Percentiles rank a stretch among this genome's conserved stretches.
Conservation (phyloP, 2,113 vertebrate species). For the Oophaga pumilio region DNA sequence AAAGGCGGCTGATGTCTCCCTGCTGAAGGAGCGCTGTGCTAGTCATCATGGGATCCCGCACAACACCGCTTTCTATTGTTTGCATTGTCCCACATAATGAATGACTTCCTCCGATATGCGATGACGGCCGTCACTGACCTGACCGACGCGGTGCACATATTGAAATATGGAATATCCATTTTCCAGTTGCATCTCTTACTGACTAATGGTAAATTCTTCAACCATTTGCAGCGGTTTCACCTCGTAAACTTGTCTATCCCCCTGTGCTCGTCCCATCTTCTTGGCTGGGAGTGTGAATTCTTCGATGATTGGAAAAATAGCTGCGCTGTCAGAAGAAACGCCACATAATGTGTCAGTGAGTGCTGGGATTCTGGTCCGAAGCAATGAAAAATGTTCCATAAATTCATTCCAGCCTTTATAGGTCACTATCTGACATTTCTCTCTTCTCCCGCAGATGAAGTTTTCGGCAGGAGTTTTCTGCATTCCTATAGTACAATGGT, state of each 20-base stretch:
- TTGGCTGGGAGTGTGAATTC: background rate
- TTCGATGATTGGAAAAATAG: background rate
- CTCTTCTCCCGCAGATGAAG: slow-evolving; percentile 15
- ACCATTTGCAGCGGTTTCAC: background rate
- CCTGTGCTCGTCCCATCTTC: background rate
- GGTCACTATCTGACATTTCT: slow-evolving; percentile 49
- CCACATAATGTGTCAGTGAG: background rate
- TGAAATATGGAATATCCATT: background rate
- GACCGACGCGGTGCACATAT: background rate
- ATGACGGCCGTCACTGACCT: background rate
- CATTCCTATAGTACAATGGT: slow-evolving; percentile 52
- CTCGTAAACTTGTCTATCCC: background rate
- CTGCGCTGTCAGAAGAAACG: background rate
- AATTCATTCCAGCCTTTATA: slow-evolving; percentile 34
- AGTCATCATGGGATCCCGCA: no score
- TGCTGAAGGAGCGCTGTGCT: no score
- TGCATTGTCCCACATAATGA: background rate
- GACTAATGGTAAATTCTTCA: background rate
- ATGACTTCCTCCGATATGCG: background rate
- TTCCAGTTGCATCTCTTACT: background rate
- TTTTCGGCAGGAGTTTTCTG: slow-evolving; percentile 8
- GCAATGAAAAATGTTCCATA: slow-evolving; percentile 20
- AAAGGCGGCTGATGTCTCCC: no score
- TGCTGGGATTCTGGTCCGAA: background rate
- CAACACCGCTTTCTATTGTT: no score